Percentiles rank a stretch among this genome's conserved stretches.
Evolutionary conservation across 2,888 invertebrate genomes (phyloP).

Genomic region (Synanthedon andrenaeformis): DNA sequence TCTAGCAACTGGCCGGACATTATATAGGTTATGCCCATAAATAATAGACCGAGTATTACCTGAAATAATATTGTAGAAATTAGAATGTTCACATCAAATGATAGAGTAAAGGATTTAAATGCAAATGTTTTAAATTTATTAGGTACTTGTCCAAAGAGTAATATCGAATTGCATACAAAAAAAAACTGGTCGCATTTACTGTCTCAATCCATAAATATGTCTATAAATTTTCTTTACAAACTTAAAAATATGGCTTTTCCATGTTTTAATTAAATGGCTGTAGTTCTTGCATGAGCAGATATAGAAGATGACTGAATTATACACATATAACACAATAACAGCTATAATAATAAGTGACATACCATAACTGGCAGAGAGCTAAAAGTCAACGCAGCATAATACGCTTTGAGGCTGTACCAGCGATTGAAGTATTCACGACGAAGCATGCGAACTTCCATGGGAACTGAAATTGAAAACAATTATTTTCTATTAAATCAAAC

Average conservation of each 20-base stretch:
- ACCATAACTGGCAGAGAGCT: slow-evolving; percentile 71
- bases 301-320: neutral
- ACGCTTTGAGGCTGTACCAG: slow-evolving; percentile 76
- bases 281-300: no score
- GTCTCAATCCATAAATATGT: no score
- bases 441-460: slow-evolving; percentile 69
- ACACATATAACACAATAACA: no score
- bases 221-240: no score
- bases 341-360: slow-evolving; percentile 22
- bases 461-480: slow-evolving; percentile 54
- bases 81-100: neutral
- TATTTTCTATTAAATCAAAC: neutral
- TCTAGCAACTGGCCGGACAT: slow-evolving; percentile 78
- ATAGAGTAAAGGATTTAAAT: neutral
- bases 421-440: slow-evolving; percentile 75
- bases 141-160: no score
- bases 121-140: no score
- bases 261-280: no score
- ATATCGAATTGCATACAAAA: no score
- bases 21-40: slow-evolving; percentile 61
- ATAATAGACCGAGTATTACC: slow-evolving; percentile 58
- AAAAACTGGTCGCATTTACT: no score
- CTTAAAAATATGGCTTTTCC: no score
- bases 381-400: slow-evolving; percentile 69
- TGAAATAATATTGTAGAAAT: slow-evolving; percentile 24